phyloP scores from a whole-genome alignment of 2,888 invertebrate species.

The Lithophane leautieri region DNA sequence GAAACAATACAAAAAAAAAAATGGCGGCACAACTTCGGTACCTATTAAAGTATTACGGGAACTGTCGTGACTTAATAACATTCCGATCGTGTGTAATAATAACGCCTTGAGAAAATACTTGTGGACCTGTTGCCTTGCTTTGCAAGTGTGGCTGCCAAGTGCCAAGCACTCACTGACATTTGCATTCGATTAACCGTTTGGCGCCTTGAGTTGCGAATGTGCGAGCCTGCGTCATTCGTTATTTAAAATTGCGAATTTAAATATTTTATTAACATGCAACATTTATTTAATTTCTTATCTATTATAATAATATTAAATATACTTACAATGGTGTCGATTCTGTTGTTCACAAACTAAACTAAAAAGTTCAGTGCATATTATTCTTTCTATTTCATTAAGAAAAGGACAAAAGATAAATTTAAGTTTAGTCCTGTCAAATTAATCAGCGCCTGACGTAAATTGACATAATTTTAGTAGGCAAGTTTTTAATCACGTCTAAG shows the following conservation, averaged over 20 bases:
- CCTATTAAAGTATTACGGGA: constrained; percentile 47
- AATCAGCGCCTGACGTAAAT: too few relatives aligned
- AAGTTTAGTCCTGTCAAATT: too few relatives aligned
- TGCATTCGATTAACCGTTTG: constrained; percentile 48
- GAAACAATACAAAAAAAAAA: background rate
- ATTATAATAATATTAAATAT: too few relatives aligned
- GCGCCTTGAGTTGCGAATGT: constrained; percentile 31
- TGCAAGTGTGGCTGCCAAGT: constrained; percentile 26
- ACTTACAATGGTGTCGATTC: too few relatives aligned
- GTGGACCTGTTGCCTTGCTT: constrained; percentile 51
- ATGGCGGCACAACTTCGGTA: constrained; percentile 28
- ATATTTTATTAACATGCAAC: too few relatives aligned
- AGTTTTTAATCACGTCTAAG: too few relatives aligned
- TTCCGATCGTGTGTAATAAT: constrained; percentile 63
- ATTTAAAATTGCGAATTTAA: constrained; percentile 17
- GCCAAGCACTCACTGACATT: constrained; percentile 35
- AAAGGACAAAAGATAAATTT: too few relatives aligned
- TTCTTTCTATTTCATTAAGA: too few relatives aligned
- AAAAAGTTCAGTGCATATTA: too few relatives aligned
- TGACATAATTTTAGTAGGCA: too few relatives aligned
- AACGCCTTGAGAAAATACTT: constrained; percentile 49
- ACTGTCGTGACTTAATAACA: constrained; percentile 41
- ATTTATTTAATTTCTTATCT: too few relatives aligned
- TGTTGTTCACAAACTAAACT: too few relatives aligned
- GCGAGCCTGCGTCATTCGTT: constrained; percentile 2